Conservation (phyloP, 2,888 invertebrate genomes). For the Vanessa cardui region DNA sequence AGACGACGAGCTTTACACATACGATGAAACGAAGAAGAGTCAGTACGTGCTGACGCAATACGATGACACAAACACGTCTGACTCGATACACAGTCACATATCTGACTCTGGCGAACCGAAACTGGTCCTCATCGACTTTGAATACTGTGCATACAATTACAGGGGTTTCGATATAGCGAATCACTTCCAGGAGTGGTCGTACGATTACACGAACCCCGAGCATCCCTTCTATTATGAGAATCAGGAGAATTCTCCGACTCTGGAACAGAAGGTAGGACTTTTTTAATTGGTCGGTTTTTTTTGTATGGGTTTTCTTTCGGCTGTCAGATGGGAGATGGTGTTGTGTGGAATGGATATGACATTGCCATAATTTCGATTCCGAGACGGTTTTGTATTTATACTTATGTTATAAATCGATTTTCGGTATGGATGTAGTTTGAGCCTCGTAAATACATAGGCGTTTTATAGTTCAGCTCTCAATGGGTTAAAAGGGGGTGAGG, state of each 20-base stretch:
- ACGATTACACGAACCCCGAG: constrained; percentile 91
- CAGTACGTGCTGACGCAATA: constrained; percentile 44
- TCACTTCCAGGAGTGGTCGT: constrained; percentile 96
- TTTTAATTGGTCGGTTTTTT: background rate
- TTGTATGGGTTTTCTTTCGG: background rate
- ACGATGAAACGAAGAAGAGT: constrained; percentile 45
- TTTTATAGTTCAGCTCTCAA: too few species aligned
- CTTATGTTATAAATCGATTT: too few species aligned
- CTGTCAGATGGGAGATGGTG: background rate
- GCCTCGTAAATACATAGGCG: too few species aligned
- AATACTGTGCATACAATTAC: constrained; percentile 96
- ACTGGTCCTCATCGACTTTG: constrained; percentile 94
- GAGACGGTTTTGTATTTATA: background rate
- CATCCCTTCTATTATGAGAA: constrained; percentile 90
- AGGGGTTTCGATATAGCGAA: constrained; percentile 97
- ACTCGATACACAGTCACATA: constrained; percentile 60
- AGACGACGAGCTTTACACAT: constrained; percentile 57
- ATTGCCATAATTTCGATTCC: background rate
- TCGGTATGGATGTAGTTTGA: too few species aligned
- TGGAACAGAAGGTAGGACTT: constrained; percentile 88
- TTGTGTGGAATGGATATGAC: background rate
- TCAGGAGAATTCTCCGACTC: constrained; percentile 87
- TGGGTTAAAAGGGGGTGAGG: too few species aligned
- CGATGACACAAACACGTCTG: constrained; percentile 66
- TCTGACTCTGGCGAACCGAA: constrained; percentile 81